Evolutionary conservation across 2,113 vertebrate species (phyloP).

Genomic region (Sylvilagus bachmani): DNA sequence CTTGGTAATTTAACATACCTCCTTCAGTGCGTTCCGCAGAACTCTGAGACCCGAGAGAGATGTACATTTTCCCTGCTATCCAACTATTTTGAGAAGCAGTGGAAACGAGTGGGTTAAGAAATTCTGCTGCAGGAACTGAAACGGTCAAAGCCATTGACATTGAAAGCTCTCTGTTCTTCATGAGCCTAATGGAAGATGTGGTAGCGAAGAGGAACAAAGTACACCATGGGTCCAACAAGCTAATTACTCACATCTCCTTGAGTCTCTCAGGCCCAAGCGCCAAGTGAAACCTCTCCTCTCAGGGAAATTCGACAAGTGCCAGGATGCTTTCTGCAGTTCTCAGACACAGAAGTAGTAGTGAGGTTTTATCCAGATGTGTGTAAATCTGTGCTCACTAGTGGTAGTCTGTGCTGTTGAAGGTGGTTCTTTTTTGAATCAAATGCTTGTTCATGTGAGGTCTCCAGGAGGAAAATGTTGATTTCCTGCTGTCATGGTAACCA

Average conservation of each 20-base stretch:
- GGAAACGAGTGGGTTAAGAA: slow-evolving; percentile 48
- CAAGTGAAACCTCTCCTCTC: neutral
- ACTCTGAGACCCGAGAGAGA: neutral
- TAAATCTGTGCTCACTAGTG: neutral
- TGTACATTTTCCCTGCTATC: neutral
- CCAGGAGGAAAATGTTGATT: neutral
- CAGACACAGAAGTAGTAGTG: neutral
- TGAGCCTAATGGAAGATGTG: neutral
- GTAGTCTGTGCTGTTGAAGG: neutral
- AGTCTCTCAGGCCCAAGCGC: neutral
- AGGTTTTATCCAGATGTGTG: neutral
- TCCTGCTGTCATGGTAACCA: neutral
- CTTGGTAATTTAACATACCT: neutral
- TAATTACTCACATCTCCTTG: neutral
- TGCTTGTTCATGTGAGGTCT: neutral
- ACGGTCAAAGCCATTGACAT: neutral
- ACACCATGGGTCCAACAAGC: neutral
- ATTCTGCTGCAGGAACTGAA: neutral
- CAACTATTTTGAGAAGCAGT: neutral
- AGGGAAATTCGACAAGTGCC: neutral
- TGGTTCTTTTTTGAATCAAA: neutral
- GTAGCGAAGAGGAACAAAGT: neutral
- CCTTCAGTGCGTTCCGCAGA: neutral
- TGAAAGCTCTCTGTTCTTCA: slow-evolving; percentile 43
- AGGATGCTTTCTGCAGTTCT: neutral